Base-by-base conservation (phyloP, 2,113 vertebrate species). In the Circaetus cinerascens region DNA sequence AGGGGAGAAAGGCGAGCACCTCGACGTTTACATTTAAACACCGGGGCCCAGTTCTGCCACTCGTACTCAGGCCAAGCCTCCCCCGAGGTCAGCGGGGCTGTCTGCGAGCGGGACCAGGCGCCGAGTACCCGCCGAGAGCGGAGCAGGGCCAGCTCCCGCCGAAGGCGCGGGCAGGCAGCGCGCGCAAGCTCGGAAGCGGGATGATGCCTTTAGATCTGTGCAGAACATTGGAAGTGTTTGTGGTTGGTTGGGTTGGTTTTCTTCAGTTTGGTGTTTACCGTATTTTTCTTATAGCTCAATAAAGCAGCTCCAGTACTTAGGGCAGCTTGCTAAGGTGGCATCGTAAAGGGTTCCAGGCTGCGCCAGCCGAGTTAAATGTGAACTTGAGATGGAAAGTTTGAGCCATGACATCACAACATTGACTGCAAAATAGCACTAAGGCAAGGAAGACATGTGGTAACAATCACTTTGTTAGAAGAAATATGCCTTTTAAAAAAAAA, bases 371-470 rank as follows among this genome's bases (percentile, higher is more conserved):
- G 92, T 45, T 25, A 71, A 57, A 76, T 56, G 67, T 51, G 94
- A 95, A 88, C 75, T 86, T 45, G 74, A 84, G 94, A 88, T 77
- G 92, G 91, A 84, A 96, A 84, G 83, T 88, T 76, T 94, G 92
- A 95, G 94, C 66, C 94, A 29, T 94, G 91, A 82, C 91, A 82
- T 90, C 90, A 90, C 64, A 69, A 26, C 90, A 4, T 19, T 76
- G 72, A 63, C 92, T 50, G 80, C 87, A 68, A 48, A 87, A 34
- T 16, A 66, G 64, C 86, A 62, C 46, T 29, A 43, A 87, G 79
- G 40, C 79, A 55, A 73, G 72, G 48, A 90, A 43, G 86, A 80
- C 91, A 96, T 85, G 84, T 97, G 97, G 96, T 86, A 96, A 90
- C 92, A 94, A 97, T 97, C 91, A 90, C 66, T 79, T 69, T 21